Evolutionary conservation across 2,113 vertebrate genomes (phyloP), one percentile per base, ranked within the genome.

Genomic region (Chrysochloris asiatica): DNA sequence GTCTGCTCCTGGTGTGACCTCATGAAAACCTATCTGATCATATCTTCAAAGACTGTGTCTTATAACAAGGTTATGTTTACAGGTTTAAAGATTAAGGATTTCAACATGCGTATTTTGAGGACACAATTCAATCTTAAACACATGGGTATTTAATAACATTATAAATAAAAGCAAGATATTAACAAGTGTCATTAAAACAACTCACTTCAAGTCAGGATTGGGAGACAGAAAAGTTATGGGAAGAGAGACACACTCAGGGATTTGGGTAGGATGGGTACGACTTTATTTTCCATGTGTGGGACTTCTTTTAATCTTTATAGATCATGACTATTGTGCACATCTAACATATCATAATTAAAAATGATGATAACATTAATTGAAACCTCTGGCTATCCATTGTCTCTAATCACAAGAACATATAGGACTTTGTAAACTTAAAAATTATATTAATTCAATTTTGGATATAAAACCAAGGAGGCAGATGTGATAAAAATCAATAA

Each of bases 211-310:
- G 30, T 11, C 1, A 16, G 61, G 21, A 13, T 2, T 4, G 4
- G 17, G 16, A 4, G 11, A 63, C 12, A 86, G 38, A 24, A 63
- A 17, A 8, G 14, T n/a, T n/a, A 24, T 24, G 26, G 16, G 21
- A 19, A 24, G 59, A 73, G 45, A 63, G 17, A 10, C 2, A 26
- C 17, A 19, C 6, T 33, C 26, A 30, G 24, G 21, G n/a, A 43
- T 2, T 28, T 16, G 4, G 0, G 1, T 6, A 3, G 9, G 19
- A 2, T 16, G 6, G 3, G 19, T 13, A 26, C 52, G 13, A 3
- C 24, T 33, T 45, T 26, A n/a, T 9, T 30, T 38, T 33, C 73
- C 41, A 12, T 33, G 10, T 10, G 2, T 26, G 2, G 38, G 3
- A 38, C 36, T 38, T 71, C 63, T 84, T 17, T 78, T 2, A 12